These are phyloP conservation scores for Formica exsecta DNA, from an alignment of 1,140 invertebrate species.

Conservation along the genomic window DNA sequence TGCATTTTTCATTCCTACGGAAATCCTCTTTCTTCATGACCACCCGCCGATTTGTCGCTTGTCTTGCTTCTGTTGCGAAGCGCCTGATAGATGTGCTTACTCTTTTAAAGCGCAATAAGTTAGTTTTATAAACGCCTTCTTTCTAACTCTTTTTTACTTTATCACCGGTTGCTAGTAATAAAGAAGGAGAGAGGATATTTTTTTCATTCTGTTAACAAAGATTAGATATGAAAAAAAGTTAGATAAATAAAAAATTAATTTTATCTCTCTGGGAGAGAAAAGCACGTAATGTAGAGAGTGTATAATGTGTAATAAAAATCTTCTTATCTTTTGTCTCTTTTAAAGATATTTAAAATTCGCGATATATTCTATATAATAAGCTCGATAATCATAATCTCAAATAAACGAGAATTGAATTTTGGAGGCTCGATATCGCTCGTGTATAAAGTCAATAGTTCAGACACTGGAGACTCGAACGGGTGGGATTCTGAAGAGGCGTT, in stretches of 20 bases:
- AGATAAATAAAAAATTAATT: neutral
- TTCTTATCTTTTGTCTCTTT: neutral
- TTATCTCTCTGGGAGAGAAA: too few relatives aligned
- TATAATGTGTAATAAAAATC: too few relatives aligned
- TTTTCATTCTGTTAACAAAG: neutral
- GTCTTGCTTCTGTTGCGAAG: neutral
- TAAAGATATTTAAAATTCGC: neutral
- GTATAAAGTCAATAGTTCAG: neutral
- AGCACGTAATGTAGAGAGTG: too few relatives aligned
- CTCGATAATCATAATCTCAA: neutral
- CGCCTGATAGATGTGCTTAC: neutral
- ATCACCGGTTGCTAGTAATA: neutral
- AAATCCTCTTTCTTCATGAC: neutral
- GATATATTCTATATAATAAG: neutral
- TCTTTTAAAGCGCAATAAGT: neutral
- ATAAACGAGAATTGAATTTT: conserved; percentile 5
- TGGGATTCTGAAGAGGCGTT: conserved; percentile 43
- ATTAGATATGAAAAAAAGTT: too few relatives aligned
- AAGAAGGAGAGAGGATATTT: neutral
- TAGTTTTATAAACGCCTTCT: neutral
- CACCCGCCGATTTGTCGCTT: conserved; percentile 32
- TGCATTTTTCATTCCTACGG: neutral
- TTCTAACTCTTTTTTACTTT: neutral
- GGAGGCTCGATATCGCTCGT: neutral
- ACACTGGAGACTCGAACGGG: neutral